Evolutionary conservation across 1,140 invertebrate species (phyloP), one percentile per base, ranked within the genome.

Genomic region (Acromyrmex echinatior): DNA sequence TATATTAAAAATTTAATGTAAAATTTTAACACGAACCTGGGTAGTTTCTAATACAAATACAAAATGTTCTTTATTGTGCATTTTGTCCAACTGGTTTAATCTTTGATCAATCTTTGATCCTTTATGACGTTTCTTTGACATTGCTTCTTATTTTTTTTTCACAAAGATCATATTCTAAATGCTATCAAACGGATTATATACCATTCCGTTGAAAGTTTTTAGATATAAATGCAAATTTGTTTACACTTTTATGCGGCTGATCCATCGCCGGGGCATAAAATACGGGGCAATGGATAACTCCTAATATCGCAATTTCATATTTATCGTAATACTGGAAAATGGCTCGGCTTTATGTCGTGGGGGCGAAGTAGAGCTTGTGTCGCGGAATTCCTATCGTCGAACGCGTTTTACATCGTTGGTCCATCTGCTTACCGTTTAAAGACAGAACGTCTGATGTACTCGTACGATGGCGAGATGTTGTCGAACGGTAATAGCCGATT

Each of bases 151-250:
- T 51, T 21, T 39, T 58, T 71, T 71, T 63, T 56, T 31, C 14
- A 4, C 31, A 14, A 7, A 0, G 62, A 68, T 80, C 62, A 18
- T 39, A 25, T 62, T 21, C 5, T 49, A 66, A 49, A 25, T 39
- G 25, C 9, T 25, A 73, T 82, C 53, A 60, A 63, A 76, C 45
- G 70, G 14, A 39, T 62, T 51, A 84, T 21, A 25, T 31, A 31
- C 25, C 56, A 31, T 31, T 51, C 18, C 25, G 39, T 9, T 84
- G 21, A 84, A 76, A 84, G 56, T 84, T 76, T 76, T 51, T 62
- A 63, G 28, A 9, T 76, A 84, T 84, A 84, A 74, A 84, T 84
- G 56, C 39, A 84, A 84, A 76, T 84, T 84, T 76, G 68, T 84
- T 84, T 74, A 74, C 21, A 74, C 28, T 84, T 84, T 84, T 76